Conservation (phyloP, 2,113 vertebrate genomes). For the Neolamprologus fasciatus region DNA sequence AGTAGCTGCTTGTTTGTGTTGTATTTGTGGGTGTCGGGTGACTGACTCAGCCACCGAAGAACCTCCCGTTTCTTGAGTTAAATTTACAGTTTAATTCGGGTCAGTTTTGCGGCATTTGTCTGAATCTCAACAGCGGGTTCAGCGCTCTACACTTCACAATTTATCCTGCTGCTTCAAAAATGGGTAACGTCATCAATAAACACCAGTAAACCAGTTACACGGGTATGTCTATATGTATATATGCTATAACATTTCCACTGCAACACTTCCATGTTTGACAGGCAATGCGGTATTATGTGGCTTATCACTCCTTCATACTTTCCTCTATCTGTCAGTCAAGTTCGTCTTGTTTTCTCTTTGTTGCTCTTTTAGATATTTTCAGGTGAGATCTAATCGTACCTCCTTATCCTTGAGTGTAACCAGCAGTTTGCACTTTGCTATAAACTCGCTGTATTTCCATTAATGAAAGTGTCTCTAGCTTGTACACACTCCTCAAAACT, state of each 20-base stretch:
- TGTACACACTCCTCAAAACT: fast-evolving
- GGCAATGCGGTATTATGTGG: background rate
- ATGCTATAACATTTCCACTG: background rate
- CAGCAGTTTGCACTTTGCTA: background rate
- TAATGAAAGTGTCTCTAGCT: background rate
- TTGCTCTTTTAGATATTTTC: background rate
- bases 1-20: background rate
- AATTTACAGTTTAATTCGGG: background rate
- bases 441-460: background rate
- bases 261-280: background rate
- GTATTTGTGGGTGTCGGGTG: background rate
- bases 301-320: background rate
- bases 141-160: background rate
- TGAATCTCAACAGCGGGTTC: background rate
- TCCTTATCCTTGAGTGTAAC: background rate
- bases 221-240: background rate
- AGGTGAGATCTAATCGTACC: background rate
- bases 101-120: background rate
- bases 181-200: background rate
- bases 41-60: background rate
- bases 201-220: background rate
- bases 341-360: background rate
- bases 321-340: background rate
- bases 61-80: background rate
- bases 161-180: background rate